Conservation (phyloP, 2,113 vertebrate species). For the Chaetodon trifascialis region DNA sequence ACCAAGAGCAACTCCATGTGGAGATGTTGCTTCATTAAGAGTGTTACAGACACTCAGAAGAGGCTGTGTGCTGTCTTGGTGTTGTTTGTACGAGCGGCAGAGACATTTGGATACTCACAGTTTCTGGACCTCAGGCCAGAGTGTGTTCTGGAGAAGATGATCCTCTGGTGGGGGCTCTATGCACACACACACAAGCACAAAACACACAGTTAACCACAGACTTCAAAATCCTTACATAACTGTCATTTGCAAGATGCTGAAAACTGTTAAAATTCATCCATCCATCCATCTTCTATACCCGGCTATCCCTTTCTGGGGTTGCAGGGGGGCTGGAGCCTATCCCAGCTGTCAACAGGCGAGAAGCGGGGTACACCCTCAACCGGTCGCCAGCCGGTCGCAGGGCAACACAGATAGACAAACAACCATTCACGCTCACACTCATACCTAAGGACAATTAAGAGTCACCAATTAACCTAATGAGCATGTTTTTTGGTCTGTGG, state of each 20-base stretch:
- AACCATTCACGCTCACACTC: no score
- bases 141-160: constrained; percentile 96
- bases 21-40: constrained; percentile 31
- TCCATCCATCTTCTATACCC: no score
- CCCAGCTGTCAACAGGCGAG: no score
- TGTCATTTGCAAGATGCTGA: constrained; percentile 25
- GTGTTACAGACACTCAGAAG: neutral
- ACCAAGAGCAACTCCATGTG: constrained; percentile 12
- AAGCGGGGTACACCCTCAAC: no score
- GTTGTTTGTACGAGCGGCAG: neutral
- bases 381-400: no score
- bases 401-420: no score
- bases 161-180: constrained; percentile 96
- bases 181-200: constrained; percentile 16
- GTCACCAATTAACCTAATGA: no score
- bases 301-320: no score
- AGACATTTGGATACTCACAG: constrained; percentile 87
- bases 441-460: no score
- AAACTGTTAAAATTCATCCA: constrained; percentile 47
- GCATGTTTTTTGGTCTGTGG: no score
- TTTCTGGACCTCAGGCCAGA: constrained; percentile 99
- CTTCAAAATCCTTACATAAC: constrained; percentile 33
- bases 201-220: constrained; percentile 6
- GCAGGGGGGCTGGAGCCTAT: no score
- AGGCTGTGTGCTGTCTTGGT: neutral